Conservation (phyloP, 1,140 invertebrate species). For the Bradynema listronoti region DNA sequence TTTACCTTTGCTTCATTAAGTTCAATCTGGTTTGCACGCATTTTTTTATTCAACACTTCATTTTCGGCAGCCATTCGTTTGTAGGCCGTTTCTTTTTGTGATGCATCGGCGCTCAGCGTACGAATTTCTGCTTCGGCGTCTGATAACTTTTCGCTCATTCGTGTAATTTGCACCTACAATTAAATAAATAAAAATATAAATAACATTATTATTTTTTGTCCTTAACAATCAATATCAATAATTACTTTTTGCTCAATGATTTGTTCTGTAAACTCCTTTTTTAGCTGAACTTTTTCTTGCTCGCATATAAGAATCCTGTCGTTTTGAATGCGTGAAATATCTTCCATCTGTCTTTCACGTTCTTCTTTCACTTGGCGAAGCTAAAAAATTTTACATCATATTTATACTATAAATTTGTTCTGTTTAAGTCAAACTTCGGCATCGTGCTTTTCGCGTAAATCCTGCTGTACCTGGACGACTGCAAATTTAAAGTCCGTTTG, state of each 20-base stretch:
- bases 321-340: constrained; percentile 15
- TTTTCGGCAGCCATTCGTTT: not conserved
- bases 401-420: constrained; percentile 4
- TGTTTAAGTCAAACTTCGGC: constrained; percentile 21
- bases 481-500: constrained; percentile 36
- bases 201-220: too few relatives aligned
- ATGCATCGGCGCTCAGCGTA: too few relatives aligned
- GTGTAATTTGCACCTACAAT: too few relatives aligned
- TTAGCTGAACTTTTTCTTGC: constrained; percentile 24
- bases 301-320: constrained; percentile 11
- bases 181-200: too few relatives aligned
- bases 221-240: too few relatives aligned
- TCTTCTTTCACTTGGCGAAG: constrained; percentile 32
- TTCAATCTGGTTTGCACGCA: not conserved
- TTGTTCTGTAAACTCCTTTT: constrained; percentile 27
- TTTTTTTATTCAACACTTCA: not conserved
- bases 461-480: constrained; percentile 37
- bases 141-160: too few relatives aligned
- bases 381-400: constrained; percentile 15
- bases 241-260: constrained; percentile 27
- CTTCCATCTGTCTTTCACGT: constrained; percentile 33
- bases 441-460: constrained; percentile 30
- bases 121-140: too few relatives aligned
- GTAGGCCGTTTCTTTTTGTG: too few relatives aligned
- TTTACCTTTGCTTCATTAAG: constrained; percentile 26